phyloP scores from a whole-genome alignment of 2,797 vertebrate species.

The Scarus forsteni region DNA sequence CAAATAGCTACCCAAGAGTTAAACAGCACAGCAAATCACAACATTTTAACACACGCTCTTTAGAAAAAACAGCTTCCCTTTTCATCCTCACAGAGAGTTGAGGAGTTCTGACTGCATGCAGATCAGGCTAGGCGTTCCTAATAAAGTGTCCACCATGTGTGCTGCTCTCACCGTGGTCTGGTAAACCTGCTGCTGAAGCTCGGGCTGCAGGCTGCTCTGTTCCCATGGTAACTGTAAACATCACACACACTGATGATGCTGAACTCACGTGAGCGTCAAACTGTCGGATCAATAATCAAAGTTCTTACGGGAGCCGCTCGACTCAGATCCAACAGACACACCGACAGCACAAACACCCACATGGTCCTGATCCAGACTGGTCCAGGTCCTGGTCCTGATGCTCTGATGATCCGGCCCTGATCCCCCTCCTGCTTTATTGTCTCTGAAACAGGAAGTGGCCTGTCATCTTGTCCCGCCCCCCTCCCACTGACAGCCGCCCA shows the following conservation, averaged over 20 bases:
- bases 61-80: too few species aligned
- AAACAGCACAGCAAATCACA: too few species aligned
- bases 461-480: constrained; percentile 25
- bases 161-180: constrained; percentile 21
- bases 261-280: too few species aligned
- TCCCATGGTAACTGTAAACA: constrained; percentile 26
- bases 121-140: too few species aligned
- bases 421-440: constrained; percentile 26
- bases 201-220: neutral
- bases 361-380: constrained; percentile 8
- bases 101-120: too few species aligned
- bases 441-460: constrained; percentile 31
- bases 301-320: constrained; percentile 31
- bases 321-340: constrained; percentile 44
- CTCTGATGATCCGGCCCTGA: neutral
- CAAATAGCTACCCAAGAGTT: too few species aligned
- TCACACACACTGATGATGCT: neutral
- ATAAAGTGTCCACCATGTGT: too few species aligned
- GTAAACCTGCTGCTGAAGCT: constrained; percentile 15
- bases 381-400: neutral
- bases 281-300: neutral
- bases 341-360: constrained; percentile 33
- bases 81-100: too few species aligned
- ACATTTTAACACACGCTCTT: too few species aligned
- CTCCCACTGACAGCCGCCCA: constrained; percentile 20